Evolutionary conservation across 2,113 vertebrate species (phyloP), one percentile per base, ranked within the genome.

Genomic region (Fukomys damarensis): DNA sequence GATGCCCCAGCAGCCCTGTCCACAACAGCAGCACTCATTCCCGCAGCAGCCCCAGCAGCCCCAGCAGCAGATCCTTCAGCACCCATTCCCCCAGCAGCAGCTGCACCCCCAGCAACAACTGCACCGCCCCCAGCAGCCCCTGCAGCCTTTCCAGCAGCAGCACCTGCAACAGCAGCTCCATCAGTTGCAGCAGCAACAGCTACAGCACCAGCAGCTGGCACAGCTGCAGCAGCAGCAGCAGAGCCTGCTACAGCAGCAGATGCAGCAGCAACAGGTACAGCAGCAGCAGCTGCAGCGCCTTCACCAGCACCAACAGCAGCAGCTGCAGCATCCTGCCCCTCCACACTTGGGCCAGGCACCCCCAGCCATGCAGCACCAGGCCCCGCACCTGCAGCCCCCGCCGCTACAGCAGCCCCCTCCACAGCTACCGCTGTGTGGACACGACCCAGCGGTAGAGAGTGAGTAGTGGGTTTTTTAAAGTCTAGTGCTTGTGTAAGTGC

Each of bases 361-460:
- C 66, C 99, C 95, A 98, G 98, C 80, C 72, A 98, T 98, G 70
- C 99, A 99, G 96, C 99, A 98, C 91, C 99, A 98, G 65, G 97
- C 98, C 10, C 98, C 98, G 72, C 98, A 98, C 24, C 99, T 98
- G 93, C 98, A 98, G 88, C 98, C 92, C 22, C 99, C 98, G 16
- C 97, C 87, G 6, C 97, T 86, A 6, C 99, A 97, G 20, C 98
- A 61, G 91, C 94, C 81, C 14, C 96, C 49, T 2, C 46, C 76
- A 19, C 97, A 98, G 10, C 98, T 99, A 10, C 99, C 99, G 32
- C 98, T 99, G 10, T 99, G 99, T n/a, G 99, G 99, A 66, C 99
- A 99, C 0, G 99, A 99, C 97, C 99, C 99, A 0, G 98, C 99
- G 3, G 98, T 98, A 86, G 99, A 99, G 87, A 99, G 99, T 99